A percentile compares a stretch with the other conserved stretches of the same genome.
Evolutionary conservation across 2,888 invertebrate genomes (phyloP).

Genomic region (Herminia tarsipennalis): DNA sequence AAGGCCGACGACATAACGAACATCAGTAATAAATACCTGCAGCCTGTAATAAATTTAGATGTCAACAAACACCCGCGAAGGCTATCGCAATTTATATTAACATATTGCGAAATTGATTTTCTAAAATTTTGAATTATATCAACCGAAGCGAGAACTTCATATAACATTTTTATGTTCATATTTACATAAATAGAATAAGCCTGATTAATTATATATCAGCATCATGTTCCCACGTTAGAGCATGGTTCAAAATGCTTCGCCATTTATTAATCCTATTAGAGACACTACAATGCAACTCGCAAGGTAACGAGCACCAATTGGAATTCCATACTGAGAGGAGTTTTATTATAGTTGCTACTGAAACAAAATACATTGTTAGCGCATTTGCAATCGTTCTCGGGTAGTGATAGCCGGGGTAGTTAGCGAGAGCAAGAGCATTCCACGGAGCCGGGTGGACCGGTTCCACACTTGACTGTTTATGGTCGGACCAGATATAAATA

Average conservation of each 20-base stretch:
- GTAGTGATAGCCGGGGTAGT: conserved; percentile 63
- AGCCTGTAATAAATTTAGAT: conserved; percentile 10
- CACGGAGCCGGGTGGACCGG: conserved; percentile 75
- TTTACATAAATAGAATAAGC: conserved; percentile 8
- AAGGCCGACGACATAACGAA: conserved; percentile 54
- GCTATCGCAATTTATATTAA: too few species aligned
- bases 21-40: conserved; percentile 32
- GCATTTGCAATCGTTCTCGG: conserved; percentile 64
- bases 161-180: too few species aligned
- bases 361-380: conserved; percentile 72
- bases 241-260: conserved; percentile 36
- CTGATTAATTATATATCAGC: conserved; percentile 18
- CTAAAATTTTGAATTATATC: neutral
- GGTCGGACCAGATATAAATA: conserved; percentile 83
- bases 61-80: conserved; percentile 20
- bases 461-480: conserved; percentile 75
- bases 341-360: conserved; percentile 52
- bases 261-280: conserved; percentile 47
- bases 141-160: too few species aligned
- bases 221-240: conserved; percentile 34
- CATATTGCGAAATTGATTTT: conserved; percentile 22
- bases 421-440: conserved; percentile 78
- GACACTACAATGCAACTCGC: conserved; percentile 39
- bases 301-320: conserved; percentile 47
- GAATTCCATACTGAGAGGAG: conserved; percentile 43